Evolutionary conservation across 2,113 vertebrate species (phyloP).

Genomic region (Sebastes fasciatus): DNA sequence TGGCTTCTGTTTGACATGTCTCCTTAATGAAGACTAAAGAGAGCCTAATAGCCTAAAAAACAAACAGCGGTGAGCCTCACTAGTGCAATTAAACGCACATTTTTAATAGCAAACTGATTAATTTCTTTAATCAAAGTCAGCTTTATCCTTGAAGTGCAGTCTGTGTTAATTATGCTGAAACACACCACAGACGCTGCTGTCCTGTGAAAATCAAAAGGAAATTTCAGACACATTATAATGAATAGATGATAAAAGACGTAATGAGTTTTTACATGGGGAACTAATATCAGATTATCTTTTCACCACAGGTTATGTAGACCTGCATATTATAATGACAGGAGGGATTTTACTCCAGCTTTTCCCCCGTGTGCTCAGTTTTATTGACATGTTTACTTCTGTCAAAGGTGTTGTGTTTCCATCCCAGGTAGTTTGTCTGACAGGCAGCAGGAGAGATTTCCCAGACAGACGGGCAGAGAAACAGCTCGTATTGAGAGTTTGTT

Average conservation of each 20-base stretch:
- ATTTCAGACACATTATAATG: constrained; percentile 38
- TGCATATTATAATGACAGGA: constrained; percentile 29
- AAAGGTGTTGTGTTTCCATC: constrained; percentile 37
- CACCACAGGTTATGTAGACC: constrained; percentile 23
- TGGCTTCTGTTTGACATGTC: constrained; percentile 27
- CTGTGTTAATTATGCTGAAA: constrained; percentile 58
- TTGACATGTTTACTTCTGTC: constrained; percentile 73
- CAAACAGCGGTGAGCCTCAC: constrained; percentile 52
- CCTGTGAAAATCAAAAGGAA: constrained; percentile 39
- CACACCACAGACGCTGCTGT: constrained; percentile 17
- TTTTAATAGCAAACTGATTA: constrained; percentile 72
- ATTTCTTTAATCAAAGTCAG: constrained; percentile 70
- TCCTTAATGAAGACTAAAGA: constrained; percentile 67
- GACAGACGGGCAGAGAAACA: constrained; percentile 10
- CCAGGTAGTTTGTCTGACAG: constrained; percentile 50
- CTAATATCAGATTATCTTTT: constrained; percentile 33
- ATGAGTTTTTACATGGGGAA: constrained; percentile 26
- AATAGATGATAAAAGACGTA: constrained; percentile 48
- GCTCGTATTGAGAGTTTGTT: constrained; percentile 1
- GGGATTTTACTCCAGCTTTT: constrained; percentile 25
- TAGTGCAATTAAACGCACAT: constrained; percentile 48
- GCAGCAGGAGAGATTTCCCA: constrained; percentile 11
- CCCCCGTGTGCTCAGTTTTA: constrained; percentile 46
- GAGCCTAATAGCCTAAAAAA: constrained; percentile 62
- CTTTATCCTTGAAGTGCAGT: constrained; percentile 65